Evolutionary conservation across 1,140 invertebrate species (phyloP).

Genomic region (Periplaneta americana): DNA sequence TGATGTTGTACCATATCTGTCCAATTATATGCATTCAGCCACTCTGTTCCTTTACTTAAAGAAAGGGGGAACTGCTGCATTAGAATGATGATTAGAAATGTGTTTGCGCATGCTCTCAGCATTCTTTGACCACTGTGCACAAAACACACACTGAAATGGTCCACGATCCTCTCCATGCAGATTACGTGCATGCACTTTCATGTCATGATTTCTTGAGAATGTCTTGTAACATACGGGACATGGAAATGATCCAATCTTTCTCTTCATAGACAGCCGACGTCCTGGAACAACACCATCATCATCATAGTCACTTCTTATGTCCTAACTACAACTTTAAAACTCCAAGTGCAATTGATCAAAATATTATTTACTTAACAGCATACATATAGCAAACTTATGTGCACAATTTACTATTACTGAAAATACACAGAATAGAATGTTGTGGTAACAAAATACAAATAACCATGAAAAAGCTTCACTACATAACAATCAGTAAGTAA

Average conservation of each 20-base stretch:
- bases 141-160: slow-evolving; percentile 35
- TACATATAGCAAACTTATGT: too few species aligned
- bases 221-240: slow-evolving; percentile 29
- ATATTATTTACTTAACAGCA: too few species aligned
- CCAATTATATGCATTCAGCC: too few species aligned
- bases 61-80: neutral
- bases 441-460: too few species aligned
- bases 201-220: slow-evolving; percentile 35
- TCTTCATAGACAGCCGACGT: neutral
- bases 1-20: too few species aligned
- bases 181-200: slow-evolving; percentile 37
- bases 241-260: neutral
- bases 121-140: slow-evolving; percentile 17
- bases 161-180: slow-evolving; percentile 37
- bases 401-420: too few species aligned
- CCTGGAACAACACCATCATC: neutral
- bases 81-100: neutral
- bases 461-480: too few species aligned
- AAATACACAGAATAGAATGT: too few species aligned
- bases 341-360: too few species aligned
- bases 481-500: too few species aligned
- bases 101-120: slow-evolving; percentile 7
- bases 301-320: neutral
- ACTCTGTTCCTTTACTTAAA: too few species aligned
- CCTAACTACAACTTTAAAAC: too few species aligned